Evolutionary conservation across 2,113 vertebrate species (phyloP).

Genomic region (Tychaedon coryphoeus): DNA sequence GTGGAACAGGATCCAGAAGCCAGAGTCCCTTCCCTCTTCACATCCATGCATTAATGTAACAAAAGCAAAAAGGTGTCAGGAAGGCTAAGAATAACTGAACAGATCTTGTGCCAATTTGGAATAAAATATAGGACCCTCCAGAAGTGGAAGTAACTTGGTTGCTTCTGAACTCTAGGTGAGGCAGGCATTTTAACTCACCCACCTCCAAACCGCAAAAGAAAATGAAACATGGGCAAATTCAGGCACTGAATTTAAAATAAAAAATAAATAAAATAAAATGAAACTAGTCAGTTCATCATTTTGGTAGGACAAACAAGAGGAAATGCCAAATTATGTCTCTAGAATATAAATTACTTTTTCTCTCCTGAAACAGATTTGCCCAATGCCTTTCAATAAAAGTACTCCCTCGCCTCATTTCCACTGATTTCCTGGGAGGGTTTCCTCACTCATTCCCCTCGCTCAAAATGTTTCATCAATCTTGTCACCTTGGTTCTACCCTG

Average conservation of each 20-base stretch:
- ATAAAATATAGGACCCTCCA: constrained; percentile 62
- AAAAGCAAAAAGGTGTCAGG: constrained; percentile 67
- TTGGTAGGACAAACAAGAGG: constrained; percentile 15
- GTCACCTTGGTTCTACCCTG: constrained; percentile 11
- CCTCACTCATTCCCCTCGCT: neutral
- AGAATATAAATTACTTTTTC: neutral
- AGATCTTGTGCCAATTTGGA: constrained; percentile 62
- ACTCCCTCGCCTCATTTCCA: neutral
- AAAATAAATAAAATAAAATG: constrained; percentile 23
- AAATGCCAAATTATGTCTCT: constrained; percentile 17
- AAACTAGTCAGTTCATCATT: constrained; percentile 7
- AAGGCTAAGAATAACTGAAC: constrained; percentile 67
- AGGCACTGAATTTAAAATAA: constrained; percentile 27
- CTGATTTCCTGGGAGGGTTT: neutral
- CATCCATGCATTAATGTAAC: constrained; percentile 61
- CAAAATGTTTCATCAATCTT: constrained; percentile 18
- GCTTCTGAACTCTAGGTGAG: constrained; percentile 47
- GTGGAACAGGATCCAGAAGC: constrained; percentile 54
- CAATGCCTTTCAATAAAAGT: neutral
- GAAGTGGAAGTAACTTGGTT: constrained; percentile 51
- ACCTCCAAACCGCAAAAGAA: constrained; percentile 23
- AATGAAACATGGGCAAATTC: neutral
- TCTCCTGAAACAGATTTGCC: neutral
- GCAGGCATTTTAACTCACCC: constrained; percentile 22
- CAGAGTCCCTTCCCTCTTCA: constrained; percentile 46